These are phyloP conservation scores for Myrmecobius fasciatus DNA, from an alignment of 2,113 vertebrate genomes.

Conservation along the genomic window DNA sequence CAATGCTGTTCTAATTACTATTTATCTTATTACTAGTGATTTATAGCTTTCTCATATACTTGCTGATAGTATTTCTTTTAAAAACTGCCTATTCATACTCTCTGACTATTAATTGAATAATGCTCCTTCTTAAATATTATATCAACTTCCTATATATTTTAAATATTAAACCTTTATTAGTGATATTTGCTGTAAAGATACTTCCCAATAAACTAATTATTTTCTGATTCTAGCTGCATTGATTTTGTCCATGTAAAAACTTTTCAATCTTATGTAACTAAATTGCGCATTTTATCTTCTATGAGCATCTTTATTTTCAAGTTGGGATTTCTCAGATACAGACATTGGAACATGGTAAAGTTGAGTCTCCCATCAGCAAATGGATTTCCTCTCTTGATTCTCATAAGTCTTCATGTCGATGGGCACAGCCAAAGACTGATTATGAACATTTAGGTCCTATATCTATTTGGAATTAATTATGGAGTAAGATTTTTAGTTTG, in stretches of 20 bases:
- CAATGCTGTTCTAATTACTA: neutral
- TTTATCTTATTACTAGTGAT: neutral
- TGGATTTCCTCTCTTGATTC: neutral
- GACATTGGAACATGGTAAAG: neutral
- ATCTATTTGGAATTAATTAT: neutral
- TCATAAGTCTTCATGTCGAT: neutral
- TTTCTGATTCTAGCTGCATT: neutral
- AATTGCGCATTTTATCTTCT: neutral
- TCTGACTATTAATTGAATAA: neutral
- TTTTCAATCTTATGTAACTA: neutral
- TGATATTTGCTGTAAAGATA: neutral
- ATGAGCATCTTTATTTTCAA: neutral
- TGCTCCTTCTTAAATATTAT: neutral
- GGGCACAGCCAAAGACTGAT: neutral
- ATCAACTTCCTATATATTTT: neutral
- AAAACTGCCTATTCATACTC: neutral
- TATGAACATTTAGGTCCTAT: neutral
- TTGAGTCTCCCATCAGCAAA: neutral
- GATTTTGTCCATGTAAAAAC: neutral
- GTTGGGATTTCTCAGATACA: neutral
- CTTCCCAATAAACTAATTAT: neutral
- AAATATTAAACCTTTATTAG: neutral
- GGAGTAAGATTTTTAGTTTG: neutral
- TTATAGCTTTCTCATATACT: neutral
- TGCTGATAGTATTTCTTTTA: neutral